phyloP scores from a whole-genome alignment of 2,888 invertebrate genomes.

The Pristionchus japonicus region DNA sequence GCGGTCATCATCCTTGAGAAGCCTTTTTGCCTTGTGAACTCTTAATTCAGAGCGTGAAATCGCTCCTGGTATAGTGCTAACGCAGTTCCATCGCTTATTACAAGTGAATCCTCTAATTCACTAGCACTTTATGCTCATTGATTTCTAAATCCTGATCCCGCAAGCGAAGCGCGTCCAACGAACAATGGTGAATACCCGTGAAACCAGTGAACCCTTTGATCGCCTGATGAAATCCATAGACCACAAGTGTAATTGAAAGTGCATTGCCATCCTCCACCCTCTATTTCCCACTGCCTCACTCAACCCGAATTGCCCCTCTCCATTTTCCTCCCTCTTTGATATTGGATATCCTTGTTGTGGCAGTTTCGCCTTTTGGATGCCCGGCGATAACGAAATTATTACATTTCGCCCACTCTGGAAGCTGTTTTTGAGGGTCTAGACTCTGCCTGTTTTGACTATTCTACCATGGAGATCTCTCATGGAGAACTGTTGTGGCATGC shows the following conservation, averaged over 20 bases:
- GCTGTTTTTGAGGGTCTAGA: neutral
- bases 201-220: neutral
- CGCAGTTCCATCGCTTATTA: neutral
- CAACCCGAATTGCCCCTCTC: neutral
- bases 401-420: neutral
- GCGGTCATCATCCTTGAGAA: neutral
- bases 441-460: neutral
- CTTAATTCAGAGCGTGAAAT: neutral
- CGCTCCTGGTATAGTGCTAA: neutral
- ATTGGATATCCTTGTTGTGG: conserved; percentile 21
- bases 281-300: neutral
- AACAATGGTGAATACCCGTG: neutral
- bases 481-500: too few species aligned
- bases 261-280: neutral
- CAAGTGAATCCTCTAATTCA: neutral
- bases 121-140: neutral
- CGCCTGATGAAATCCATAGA: neutral
- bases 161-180: neutral
- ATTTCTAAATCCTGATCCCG: neutral
- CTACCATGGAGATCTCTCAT: too few species aligned
- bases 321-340: neutral
- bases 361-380: neutral
- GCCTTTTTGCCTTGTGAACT: neutral
- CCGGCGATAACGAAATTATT: neutral
- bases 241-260: neutral